Percentiles rank a stretch among this genome's conserved stretches.
Evolutionary conservation across 2,797 vertebrate species (phyloP).

Genomic region (Delichon dasypus): DNA sequence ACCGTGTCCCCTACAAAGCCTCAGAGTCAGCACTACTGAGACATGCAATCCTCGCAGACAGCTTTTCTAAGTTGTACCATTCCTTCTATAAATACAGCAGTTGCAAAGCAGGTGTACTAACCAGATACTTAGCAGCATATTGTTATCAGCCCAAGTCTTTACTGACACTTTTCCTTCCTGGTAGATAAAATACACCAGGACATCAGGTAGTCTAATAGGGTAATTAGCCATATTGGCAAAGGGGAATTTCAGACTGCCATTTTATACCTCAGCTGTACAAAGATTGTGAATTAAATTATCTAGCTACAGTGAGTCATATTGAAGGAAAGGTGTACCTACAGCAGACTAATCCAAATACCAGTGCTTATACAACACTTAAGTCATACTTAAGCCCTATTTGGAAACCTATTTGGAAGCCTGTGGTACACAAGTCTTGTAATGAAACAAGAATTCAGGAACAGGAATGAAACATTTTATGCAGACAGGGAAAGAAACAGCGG

Average conservation of each 20-base stretch:
- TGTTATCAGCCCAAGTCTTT: not conserved
- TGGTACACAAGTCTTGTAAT: not conserved
- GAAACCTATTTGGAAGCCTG: not conserved
- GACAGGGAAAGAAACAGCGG: not conserved
- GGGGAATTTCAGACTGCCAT: not conserved
- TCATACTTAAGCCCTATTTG: not conserved
- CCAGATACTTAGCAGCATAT: not conserved
- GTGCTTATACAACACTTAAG: not conserved
- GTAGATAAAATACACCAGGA: not conserved
- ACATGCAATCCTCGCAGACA: not conserved
- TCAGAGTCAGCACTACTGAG: not conserved
- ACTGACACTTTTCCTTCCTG: not conserved
- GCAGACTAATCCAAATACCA: not conserved
- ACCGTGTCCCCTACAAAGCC: not conserved
- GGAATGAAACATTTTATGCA: not conserved
- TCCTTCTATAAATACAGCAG: not conserved
- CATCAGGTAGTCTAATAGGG: not conserved
- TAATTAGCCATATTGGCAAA: not conserved
- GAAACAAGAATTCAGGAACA: not conserved
- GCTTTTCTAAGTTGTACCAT: not conserved
- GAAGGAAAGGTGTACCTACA: not conserved
- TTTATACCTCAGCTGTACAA: not conserved
- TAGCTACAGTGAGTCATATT: not conserved
- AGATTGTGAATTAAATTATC: not conserved
- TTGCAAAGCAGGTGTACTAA: not conserved